Conservation (phyloP, 2,113 vertebrate genomes). For the Thryonomys swinderianus region DNA sequence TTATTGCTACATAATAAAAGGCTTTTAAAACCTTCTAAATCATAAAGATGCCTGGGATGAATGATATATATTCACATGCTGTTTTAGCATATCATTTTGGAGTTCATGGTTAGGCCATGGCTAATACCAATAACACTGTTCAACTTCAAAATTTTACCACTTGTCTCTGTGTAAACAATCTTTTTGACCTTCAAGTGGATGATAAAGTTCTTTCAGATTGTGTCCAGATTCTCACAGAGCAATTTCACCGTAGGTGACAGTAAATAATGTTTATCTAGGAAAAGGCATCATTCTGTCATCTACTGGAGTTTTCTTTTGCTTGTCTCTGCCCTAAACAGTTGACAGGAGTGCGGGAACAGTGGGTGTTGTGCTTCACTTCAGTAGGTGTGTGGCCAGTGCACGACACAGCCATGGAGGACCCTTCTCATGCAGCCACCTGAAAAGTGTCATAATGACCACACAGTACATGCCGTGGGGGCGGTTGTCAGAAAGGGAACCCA, state of each 20-base stretch:
- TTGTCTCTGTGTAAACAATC: not conserved
- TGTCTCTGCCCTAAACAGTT: not conserved
- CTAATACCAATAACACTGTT: not conserved
- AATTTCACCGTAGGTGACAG: not conserved
- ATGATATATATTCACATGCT: not conserved
- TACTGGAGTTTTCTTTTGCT: not conserved
- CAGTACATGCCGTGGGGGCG: not conserved
- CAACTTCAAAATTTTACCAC: not conserved
- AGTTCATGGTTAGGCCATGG: not conserved
- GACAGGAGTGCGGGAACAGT: not conserved
- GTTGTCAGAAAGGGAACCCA: not conserved
- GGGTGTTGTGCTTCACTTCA: not conserved
- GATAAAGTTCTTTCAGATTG: not conserved
- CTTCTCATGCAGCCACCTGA: not conserved
- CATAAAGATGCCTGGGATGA: not conserved
- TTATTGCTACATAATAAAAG: not conserved
- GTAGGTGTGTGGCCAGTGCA: too few species aligned
- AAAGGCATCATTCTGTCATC: not conserved
- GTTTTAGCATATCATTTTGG: not conserved
- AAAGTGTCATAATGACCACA: not conserved
- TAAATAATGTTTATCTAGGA: not conserved
- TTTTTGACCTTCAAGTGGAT: not conserved
- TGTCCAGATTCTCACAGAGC: not conserved
- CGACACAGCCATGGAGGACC: fast-evolving
- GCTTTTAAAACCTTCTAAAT: not conserved